A percentile compares a stretch with the other conserved stretches of the same genome.
phyloP scores from a whole-genome alignment of 2,888 invertebrate species.

The Dione vanillae region DNA sequence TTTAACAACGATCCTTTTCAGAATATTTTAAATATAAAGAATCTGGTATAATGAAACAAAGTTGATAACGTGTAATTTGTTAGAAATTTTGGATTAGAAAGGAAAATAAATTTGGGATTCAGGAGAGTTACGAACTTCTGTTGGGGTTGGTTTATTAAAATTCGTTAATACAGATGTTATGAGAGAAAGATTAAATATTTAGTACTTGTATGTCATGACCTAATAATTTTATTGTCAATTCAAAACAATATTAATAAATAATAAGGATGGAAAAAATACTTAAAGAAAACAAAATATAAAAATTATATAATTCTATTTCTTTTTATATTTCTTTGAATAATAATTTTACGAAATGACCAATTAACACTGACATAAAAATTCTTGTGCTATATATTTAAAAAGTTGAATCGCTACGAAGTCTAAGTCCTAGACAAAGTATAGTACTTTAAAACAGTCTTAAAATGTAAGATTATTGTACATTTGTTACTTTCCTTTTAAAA shows the following conservation, averaged over 20 bases:
- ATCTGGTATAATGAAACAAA: constrained; percentile 32
- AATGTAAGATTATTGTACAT: neutral
- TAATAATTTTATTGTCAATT: no score
- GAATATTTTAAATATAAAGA: constrained; percentile 22
- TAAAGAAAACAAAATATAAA: no score
- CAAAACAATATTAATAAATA: no score
- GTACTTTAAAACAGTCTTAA: neutral
- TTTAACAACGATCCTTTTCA: neutral
- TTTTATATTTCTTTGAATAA: no score
- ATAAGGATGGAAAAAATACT: no score
- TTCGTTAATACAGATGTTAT: neutral
- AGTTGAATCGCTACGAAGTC: no score
- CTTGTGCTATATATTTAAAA: no score
- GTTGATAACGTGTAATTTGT: constrained; percentile 39
- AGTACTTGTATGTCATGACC: no score
- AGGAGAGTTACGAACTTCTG: constrained; percentile 18
- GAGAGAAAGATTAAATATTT: neutral
- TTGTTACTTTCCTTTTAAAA: neutral
- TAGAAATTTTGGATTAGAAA: constrained; percentile 29
- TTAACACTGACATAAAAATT: no score
- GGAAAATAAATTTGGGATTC: constrained; percentile 35
- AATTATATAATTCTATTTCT: no score
- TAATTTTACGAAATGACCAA: no score
- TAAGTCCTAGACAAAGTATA: constrained; percentile 2
- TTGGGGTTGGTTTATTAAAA: constrained; percentile 10